Evolutionary conservation across 2,888 invertebrate species (phyloP).

Genomic region (Pollenia griseotomentosa): DNA sequence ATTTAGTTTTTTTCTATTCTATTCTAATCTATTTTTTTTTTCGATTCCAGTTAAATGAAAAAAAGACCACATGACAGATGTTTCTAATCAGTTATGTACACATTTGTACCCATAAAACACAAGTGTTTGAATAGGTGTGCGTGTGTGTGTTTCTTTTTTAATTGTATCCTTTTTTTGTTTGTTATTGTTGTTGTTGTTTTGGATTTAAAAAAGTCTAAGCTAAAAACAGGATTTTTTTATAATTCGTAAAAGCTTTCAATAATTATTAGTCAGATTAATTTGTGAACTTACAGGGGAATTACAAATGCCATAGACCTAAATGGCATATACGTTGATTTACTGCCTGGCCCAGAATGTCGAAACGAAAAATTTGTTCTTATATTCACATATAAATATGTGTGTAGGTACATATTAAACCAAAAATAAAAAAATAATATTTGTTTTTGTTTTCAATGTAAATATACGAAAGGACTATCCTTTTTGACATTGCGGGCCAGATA

Average conservation of each 20-base stretch:
- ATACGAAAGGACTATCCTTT: too few species aligned
- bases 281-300: conserved; percentile 8
- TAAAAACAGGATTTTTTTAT: background rate
- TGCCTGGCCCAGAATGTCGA: too few species aligned
- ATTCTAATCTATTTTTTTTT: conserved; percentile 35
- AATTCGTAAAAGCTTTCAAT: conserved; percentile 38
- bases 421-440: too few species aligned
- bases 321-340: too few species aligned
- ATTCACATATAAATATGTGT: too few species aligned
- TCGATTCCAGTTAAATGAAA: conserved; percentile 38
- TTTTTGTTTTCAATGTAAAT: too few species aligned
- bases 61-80: conserved; percentile 70
- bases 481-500: too few species aligned
- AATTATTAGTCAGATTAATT: conserved; percentile 25
- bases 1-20: conserved; percentile 44
- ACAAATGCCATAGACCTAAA: background rate
- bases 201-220: background rate
- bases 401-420: too few species aligned
- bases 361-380: too few species aligned
- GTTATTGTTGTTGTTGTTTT: background rate
- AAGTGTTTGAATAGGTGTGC: conserved; percentile 14
- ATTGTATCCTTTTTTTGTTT: background rate
- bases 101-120: conserved; percentile 30
- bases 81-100: conserved; percentile 70
- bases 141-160: background rate